Percentiles rank a stretch among this genome's conserved stretches.
These are phyloP conservation scores for Pseudomyrmex concolor DNA, from an alignment of 1,140 invertebrate genomes.

Conservation along the genomic window DNA sequence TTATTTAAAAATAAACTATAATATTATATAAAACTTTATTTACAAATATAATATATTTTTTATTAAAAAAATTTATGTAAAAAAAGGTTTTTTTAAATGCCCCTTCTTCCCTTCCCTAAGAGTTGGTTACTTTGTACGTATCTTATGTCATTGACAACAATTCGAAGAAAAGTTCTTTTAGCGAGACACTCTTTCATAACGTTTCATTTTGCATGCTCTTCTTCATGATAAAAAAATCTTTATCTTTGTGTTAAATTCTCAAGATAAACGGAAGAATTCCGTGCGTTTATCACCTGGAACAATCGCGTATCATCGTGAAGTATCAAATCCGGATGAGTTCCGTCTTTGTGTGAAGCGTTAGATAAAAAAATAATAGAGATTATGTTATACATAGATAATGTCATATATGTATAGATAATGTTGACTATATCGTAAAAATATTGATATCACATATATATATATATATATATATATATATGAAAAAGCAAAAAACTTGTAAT, in stretches of 20 bases:
- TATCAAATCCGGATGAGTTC: not conserved
- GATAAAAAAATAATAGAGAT: not conserved
- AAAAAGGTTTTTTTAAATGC: no score
- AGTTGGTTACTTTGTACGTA: not conserved
- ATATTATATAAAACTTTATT: no score
- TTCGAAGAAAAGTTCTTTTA: not conserved
- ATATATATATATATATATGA: no score
- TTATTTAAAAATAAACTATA: no score
- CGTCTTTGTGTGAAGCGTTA: not conserved
- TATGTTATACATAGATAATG: no score
- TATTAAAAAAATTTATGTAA: no score
- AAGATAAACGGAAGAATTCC: slow-evolving; percentile 37
- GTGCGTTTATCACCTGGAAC: slow-evolving; percentile 14
- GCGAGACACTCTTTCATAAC: slow-evolving; percentile 14
- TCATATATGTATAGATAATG: not conserved
- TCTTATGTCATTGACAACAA: slow-evolving; percentile 16
- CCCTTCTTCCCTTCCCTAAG: no score
- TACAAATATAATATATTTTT: not conserved
- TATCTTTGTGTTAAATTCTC: slow-evolving; percentile 32
- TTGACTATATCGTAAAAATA: not conserved
- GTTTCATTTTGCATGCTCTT: slow-evolving; percentile 18
- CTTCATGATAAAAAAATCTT: not conserved
- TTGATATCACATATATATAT: no score
- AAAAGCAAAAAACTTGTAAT: no score
- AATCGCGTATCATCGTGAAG: slow-evolving; percentile 18